These are phyloP conservation scores for Drosophila ercepeae DNA, from an alignment of 1,140 invertebrate genomes.

Conservation along the genomic window DNA sequence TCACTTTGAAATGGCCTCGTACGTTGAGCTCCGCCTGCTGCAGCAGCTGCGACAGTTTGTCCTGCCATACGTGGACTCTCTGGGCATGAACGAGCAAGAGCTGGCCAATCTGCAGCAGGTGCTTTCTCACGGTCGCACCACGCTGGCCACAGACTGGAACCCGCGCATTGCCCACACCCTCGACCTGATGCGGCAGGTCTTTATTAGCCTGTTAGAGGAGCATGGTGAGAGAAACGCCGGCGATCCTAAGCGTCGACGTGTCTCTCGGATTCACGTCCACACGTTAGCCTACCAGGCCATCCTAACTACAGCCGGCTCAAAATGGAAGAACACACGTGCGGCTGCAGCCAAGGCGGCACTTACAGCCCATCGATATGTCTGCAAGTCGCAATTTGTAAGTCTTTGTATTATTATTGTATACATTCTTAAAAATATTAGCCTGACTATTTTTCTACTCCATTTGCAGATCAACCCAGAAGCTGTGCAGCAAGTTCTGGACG, in stretches of 20 bases:
- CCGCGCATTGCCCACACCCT: slow-evolving; percentile 92
- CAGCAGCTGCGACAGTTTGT: slow-evolving; percentile 88
- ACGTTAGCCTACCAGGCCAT: slow-evolving; percentile 95
- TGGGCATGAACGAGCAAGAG: slow-evolving; percentile 96
- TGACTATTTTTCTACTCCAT: background rate
- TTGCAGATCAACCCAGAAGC: slow-evolving; percentile 88
- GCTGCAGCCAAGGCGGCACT: slow-evolving; percentile 94
- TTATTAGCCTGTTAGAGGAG: slow-evolving; percentile 85
- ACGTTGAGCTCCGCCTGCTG: slow-evolving; percentile 89
- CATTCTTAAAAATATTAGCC: background rate
- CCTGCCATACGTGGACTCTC: slow-evolving; percentile 91
- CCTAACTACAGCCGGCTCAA: slow-evolving; percentile 86
- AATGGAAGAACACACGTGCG: slow-evolving; percentile 91
- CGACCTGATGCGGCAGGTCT: slow-evolving; percentile 93
- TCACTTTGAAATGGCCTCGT: slow-evolving; percentile 96
- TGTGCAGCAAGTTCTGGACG: slow-evolving; percentile 91
- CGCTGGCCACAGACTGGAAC: slow-evolving; percentile 90
- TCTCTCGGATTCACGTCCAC: slow-evolving; percentile 93
- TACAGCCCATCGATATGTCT: slow-evolving; percentile 93
- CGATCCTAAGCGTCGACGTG: slow-evolving; percentile 82
- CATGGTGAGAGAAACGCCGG: slow-evolving; percentile 32
- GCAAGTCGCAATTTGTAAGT: slow-evolving; percentile 88
- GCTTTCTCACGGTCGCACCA: slow-evolving; percentile 89
- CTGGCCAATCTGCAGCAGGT: slow-evolving; percentile 90
- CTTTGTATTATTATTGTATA: too few relatives aligned